Evolutionary conservation across 1,140 invertebrate genomes (phyloP).

Genomic region (Zaprionus capensis): DNA sequence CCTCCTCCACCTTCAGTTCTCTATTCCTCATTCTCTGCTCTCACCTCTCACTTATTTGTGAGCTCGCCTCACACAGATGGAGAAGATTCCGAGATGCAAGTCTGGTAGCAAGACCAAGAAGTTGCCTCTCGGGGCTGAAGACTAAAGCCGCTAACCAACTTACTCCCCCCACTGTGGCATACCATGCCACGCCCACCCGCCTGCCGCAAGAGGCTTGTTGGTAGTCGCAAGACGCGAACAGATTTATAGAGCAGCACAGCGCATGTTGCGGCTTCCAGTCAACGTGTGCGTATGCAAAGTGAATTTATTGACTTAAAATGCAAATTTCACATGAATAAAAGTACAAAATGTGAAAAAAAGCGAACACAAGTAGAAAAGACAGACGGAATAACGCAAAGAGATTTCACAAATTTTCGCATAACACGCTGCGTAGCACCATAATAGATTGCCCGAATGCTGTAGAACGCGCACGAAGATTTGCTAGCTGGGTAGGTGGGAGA

Average conservation of each 20-base stretch:
- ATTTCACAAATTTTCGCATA: constrained; percentile 74
- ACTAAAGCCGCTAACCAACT: constrained; percentile 48
- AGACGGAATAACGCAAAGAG: constrained; percentile 50
- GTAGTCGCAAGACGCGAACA: constrained; percentile 57
- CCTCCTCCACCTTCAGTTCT: constrained; percentile 10
- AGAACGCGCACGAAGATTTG: not conserved
- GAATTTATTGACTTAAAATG: constrained; percentile 83
- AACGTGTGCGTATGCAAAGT: constrained; percentile 76
- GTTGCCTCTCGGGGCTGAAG: constrained; percentile 58
- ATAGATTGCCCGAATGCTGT: constrained; percentile 60
- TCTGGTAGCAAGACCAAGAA: constrained; percentile 66
- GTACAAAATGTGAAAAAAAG: constrained; percentile 30
- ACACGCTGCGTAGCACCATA: constrained; percentile 64
- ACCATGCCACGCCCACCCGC: constrained; percentile 19
- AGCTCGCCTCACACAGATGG: constrained; percentile 54
- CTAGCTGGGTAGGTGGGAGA: not conserved
- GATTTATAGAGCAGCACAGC: constrained; percentile 77
- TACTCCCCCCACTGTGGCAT: not conserved
- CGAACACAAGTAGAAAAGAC: constrained; percentile 15
- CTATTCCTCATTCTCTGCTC: constrained; percentile 35
- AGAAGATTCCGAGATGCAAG: constrained; percentile 50
- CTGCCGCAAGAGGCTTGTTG: constrained; percentile 4
- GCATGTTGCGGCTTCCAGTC: constrained; percentile 57
- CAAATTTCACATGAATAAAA: constrained; percentile 65
- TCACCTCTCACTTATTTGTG: constrained; percentile 48